phyloP scores from a whole-genome alignment of 2,113 vertebrate species.

The Brachirus orientalis region DNA sequence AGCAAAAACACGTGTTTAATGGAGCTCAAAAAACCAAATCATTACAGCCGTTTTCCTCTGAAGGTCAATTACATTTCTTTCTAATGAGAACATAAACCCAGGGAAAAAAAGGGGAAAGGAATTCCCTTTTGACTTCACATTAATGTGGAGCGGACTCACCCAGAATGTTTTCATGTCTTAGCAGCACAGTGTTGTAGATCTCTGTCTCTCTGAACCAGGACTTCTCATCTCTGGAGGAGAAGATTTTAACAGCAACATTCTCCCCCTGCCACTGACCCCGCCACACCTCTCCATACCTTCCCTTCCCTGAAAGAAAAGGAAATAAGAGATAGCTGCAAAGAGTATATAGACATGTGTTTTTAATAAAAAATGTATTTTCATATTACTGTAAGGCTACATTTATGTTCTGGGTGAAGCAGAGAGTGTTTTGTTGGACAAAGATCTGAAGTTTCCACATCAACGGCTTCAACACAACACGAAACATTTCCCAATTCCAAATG shows the following conservation, averaged over 20 bases:
- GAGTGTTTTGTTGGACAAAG: background rate
- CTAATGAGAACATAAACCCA: background rate
- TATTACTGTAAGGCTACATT: background rate
- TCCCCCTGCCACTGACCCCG: slow-evolving; percentile 87
- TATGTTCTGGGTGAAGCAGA: background rate
- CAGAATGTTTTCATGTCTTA: slow-evolving; percentile 85
- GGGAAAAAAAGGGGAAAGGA: background rate
- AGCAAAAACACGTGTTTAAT: background rate
- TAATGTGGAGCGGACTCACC: slow-evolving; percentile 62
- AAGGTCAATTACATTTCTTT: background rate
- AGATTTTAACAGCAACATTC: slow-evolving; percentile 86
- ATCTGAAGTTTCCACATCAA: slow-evolving; percentile 20
- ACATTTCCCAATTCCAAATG: slow-evolving; percentile 11
- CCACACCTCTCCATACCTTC: slow-evolving; percentile 86
- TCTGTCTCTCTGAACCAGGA: slow-evolving; percentile 87
- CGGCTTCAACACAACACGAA: background rate
- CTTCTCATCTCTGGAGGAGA: slow-evolving; percentile 86
- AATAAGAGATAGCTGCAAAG: background rate
- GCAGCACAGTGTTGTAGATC: slow-evolving; percentile 86
- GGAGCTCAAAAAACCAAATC: background rate
- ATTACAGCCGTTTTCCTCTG: background rate
- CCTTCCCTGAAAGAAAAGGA: slow-evolving; percentile 75
- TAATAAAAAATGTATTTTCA: background rate
- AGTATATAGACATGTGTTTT: background rate
- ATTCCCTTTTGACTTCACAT: background rate